phyloP scores from a whole-genome alignment of 2,113 vertebrate genomes.

The Phalacrocorax brasilianus region DNA sequence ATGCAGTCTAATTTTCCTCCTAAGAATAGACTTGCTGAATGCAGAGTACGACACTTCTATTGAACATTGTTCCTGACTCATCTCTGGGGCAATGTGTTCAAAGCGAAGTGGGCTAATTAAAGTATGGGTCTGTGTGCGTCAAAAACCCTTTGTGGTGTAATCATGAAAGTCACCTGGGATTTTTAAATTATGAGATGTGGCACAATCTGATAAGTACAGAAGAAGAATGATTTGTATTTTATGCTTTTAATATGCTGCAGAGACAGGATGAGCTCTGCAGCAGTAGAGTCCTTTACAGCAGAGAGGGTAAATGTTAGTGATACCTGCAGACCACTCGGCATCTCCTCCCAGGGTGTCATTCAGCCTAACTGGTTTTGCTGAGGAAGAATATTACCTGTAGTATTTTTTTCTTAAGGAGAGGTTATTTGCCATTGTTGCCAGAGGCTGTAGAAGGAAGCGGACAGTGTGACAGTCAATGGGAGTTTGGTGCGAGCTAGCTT shows the following conservation, averaged over 20 bases:
- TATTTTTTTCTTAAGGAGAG: background rate
- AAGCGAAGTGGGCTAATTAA: background rate
- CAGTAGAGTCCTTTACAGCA: background rate
- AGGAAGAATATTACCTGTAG: background rate
- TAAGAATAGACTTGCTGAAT: slow-evolving; percentile 14
- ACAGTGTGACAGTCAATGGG: accelerated
- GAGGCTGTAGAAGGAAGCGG: background rate
- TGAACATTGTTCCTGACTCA: background rate
- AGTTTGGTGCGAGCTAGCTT: background rate
- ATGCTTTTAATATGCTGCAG: background rate
- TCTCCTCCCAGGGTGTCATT: background rate
- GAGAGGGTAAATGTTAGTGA: background rate
- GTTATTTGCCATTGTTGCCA: background rate
- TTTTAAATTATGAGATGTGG: background rate
- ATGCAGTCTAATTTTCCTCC: background rate
- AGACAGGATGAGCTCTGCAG: background rate
- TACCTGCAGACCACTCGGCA: background rate
- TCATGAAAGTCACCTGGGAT: background rate
- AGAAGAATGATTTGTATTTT: background rate
- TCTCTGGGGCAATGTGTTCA: background rate
- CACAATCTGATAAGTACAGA: background rate
- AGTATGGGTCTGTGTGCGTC: background rate
- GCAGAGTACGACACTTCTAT: background rate
- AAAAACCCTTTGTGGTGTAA: background rate
- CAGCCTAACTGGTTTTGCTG: background rate